Base-by-base conservation (phyloP, 2,797 vertebrate species). In the Chaunax sp. region DNA sequence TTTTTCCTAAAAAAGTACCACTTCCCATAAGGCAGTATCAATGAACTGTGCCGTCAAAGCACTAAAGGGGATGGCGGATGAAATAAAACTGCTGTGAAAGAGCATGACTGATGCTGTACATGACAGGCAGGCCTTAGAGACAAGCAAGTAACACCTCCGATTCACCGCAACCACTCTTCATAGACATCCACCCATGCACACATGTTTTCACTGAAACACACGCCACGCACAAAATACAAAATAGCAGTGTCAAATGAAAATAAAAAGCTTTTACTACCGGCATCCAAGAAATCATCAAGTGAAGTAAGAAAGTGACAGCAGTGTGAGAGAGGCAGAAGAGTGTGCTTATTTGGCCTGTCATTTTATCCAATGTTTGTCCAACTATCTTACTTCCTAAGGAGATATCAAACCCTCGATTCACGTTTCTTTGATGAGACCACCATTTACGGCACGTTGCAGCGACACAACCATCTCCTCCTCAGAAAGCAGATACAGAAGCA, bases 91-190 rank as follows among this genome's bases (percentile, higher is more conserved):
- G 83, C 85, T 87, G 77, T 81, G 78, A 93, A 92, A 91, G 89
- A 87, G 89, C 90, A 92, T 92, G 92, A 93, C 81, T 90, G 91
- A 92, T 93, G 88, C 85, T 76, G 83, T 89, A 90, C 90, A 92
- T 89, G 90, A 90, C 89, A 91, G 86, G 80, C 85, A 66, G 85
- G 78, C 87, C 87, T 89, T 69, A 70, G 89, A 92, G 89, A 93
- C 89, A 60, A 75, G 77, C 78, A 69, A 77, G 84, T 72, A 85
- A 87, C 84, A 87, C 87, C 89, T 90, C 78, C 79, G 80, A 80
- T 61, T 47, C 59, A 35, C 26, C n/a, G 10, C 30, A 9, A 43
- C 28, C 56, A 50, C 33, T 16, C 45, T 64, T 41, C 46, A 26
- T 13, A 30, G 59, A 43, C 66, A 58, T 58, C 38, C 54, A 12